Conservation (phyloP, 2,113 vertebrate genomes). For the Myotis lucifugus region DNA sequence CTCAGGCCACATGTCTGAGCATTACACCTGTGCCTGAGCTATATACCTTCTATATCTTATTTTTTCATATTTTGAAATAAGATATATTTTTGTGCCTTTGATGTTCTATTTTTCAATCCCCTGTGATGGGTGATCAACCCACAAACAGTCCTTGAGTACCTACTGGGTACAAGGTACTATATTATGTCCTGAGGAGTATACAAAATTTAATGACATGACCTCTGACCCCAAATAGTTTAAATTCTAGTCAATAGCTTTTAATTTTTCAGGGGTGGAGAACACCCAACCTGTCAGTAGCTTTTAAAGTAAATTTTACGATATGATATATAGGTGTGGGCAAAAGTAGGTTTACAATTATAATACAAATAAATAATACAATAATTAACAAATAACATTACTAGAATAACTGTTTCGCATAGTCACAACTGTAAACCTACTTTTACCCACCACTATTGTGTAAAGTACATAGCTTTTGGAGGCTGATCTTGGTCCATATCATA, state of each 20-base stretch:
- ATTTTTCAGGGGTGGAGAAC: no score
- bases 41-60: background rate
- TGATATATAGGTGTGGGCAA: background rate
- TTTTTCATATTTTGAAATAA: constrained; percentile 4
- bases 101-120: background rate
- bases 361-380: background rate
- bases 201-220: background rate
- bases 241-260: background rate
- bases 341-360: background rate
- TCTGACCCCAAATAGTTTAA: background rate
- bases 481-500: background rate
- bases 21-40: background rate
- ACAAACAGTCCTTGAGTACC: background rate
- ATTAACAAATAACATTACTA: background rate
- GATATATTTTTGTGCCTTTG: constrained; percentile 13
- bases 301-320: background rate
- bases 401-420: background rate
- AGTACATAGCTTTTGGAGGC: background rate
- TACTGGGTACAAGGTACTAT: background rate
- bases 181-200: background rate
- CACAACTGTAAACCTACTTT: background rate
- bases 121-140: background rate
- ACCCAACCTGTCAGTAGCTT: background rate
- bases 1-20: background rate
- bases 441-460: background rate